phyloP scores from a whole-genome alignment of 2,888 invertebrate genomes.

The Nomada goodeniana region DNA sequence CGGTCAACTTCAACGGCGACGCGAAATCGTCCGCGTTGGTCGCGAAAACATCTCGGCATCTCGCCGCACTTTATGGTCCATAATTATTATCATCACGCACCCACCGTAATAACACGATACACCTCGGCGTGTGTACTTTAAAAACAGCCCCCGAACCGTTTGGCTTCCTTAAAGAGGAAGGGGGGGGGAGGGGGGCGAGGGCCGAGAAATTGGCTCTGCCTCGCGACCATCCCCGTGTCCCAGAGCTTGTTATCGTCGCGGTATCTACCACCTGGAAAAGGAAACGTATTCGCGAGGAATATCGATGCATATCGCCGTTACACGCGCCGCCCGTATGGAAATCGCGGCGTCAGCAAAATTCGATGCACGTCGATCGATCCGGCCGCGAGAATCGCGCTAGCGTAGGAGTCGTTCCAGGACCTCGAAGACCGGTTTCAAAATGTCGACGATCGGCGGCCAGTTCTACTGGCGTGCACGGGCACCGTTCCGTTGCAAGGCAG shows the following conservation, averaged over 20 bases:
- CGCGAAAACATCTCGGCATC: slow-evolving; percentile 35
- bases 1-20: neutral
- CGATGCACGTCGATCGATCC: slow-evolving; percentile 66
- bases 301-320: slow-evolving; percentile 50
- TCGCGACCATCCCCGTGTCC: neutral
- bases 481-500: slow-evolving; percentile 11
- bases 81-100: slow-evolving; percentile 56
- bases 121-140: slow-evolving; percentile 46
- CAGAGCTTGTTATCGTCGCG: slow-evolving; percentile 33
- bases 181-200: no score
- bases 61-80: slow-evolving; percentile 38
- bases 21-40: slow-evolving; percentile 11
- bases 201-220: slow-evolving; percentile 8
- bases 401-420: slow-evolving; percentile 69
- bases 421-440: slow-evolving; percentile 72
- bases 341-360: slow-evolving; percentile 56
- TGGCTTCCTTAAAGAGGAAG: slow-evolving; percentile 33
- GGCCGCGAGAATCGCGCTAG: slow-evolving; percentile 38
- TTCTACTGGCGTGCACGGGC: slow-evolving; percentile 37
- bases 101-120: slow-evolving; percentile 53
- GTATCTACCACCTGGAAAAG: slow-evolving; percentile 30
- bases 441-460: slow-evolving; percentile 53
- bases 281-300: slow-evolving; percentile 41
- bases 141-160: slow-evolving; percentile 38
- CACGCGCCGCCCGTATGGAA: slow-evolving; percentile 57